Conservation (phyloP, 2,113 vertebrate genomes). For the Xiphophorus couchianus region DNA sequence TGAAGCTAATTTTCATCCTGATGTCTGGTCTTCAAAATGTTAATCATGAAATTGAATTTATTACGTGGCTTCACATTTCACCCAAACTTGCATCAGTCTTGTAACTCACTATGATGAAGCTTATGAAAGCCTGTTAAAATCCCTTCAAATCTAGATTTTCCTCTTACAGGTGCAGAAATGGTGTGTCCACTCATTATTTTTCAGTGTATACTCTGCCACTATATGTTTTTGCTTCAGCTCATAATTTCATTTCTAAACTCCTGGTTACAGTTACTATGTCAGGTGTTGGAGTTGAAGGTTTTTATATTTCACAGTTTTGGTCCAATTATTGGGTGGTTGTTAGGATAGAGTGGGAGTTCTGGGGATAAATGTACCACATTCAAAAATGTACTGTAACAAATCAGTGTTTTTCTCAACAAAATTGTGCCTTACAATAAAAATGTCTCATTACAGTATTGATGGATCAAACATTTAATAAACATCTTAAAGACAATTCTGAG, state of each 20-base stretch:
- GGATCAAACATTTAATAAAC: conserved; percentile 67
- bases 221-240: conserved; percentile 45
- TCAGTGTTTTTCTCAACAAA: conserved; percentile 67
- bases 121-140: conserved; percentile 14
- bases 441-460: conserved; percentile 66
- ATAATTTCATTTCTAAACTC: conserved; percentile 29
- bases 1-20: conserved; percentile 40
- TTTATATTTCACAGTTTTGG: conserved; percentile 44
- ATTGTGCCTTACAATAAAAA: conserved; percentile 73
- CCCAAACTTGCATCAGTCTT: conserved; percentile 49
- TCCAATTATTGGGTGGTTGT: conserved; percentile 31
- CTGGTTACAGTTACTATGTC: conserved; percentile 56
- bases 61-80: conserved; percentile 17
- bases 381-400: conserved; percentile 64
- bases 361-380: conserved; percentile 32
- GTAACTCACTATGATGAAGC: conserved; percentile 5
- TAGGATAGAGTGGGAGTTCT: conserved; percentile 14
- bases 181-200: conserved; percentile 29
- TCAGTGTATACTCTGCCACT: conserved; percentile 22
- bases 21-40: conserved; percentile 28
- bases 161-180: background rate
- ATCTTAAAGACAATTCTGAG: conserved; percentile 33
- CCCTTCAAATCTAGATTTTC: background rate
- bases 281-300: conserved; percentile 26
- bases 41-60: conserved; percentile 23